phyloP scores from a whole-genome alignment of 1,140 invertebrate genomes.

The Idris sp. region DNA sequence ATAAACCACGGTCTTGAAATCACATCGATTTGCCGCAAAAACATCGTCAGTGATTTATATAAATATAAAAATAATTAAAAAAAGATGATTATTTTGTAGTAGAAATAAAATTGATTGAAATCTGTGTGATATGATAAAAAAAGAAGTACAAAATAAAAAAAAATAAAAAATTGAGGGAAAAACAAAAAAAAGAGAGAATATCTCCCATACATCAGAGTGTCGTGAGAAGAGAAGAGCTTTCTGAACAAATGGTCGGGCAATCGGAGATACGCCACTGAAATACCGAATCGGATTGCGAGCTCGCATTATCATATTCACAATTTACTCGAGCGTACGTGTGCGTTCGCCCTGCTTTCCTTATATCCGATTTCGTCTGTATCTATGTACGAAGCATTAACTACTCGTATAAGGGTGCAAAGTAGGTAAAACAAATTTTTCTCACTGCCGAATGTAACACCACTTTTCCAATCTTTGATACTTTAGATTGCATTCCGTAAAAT shows the following conservation, averaged over 20 bases:
- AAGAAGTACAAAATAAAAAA: constrained; percentile 11
- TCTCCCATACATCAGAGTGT: constrained; percentile 73
- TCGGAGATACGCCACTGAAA: constrained; percentile 74
- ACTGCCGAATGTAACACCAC: constrained; percentile 26
- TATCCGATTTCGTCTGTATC: constrained; percentile 61
- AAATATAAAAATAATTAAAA: too few species aligned
- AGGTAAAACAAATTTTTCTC: constrained; percentile 53
- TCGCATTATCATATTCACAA: constrained; percentile 76
- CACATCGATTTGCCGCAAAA: constrained; percentile 54
- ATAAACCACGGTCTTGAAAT: constrained; percentile 57
- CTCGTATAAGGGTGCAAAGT: constrained; percentile 58
- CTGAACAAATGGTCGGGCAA: constrained; percentile 74
- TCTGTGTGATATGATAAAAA: too few species aligned
- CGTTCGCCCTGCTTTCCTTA: constrained; percentile 55
- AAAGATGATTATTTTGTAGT: too few species aligned
- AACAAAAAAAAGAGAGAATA: constrained; percentile 64
- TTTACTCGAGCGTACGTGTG: constrained; percentile 68
- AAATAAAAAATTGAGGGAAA: neutral
- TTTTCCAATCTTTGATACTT: constrained; percentile 47
- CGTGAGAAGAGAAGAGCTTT: constrained; percentile 68
- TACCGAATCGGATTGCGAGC: constrained; percentile 74
- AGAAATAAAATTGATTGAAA: too few species aligned
- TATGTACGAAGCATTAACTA: constrained; percentile 57
- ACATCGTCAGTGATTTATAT: constrained; percentile 47
- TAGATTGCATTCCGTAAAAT: constrained; percentile 1